A percentile compares a stretch with the other conserved stretches of the same genome.
Evolutionary conservation across 2,888 invertebrate genomes (phyloP).

Genomic region (Sabellastarte sp.): DNA sequence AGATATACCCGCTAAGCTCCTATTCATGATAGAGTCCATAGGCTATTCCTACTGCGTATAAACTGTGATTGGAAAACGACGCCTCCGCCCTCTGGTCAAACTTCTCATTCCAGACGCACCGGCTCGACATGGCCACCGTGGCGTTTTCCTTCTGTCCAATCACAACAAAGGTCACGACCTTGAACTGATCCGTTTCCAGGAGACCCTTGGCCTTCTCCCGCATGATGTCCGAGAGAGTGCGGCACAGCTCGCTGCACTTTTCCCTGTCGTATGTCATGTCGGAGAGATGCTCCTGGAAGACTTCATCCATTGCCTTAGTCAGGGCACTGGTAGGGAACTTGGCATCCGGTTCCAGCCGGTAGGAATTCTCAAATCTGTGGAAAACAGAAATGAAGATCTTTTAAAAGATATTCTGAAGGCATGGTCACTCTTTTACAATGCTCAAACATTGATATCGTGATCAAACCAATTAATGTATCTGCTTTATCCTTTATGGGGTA

Average conservation of each 20-base stretch:
- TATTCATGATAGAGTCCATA: constrained; percentile 44
- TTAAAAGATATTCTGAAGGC: no score
- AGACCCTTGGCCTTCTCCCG: constrained; percentile 41
- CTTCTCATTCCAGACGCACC: constrained; percentile 46
- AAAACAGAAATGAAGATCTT: no score
- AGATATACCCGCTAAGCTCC: no score
- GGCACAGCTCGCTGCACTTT: constrained; percentile 33
- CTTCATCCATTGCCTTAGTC: constrained; percentile 31
- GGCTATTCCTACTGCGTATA: constrained; percentile 43
- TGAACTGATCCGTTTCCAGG: constrained; percentile 36
- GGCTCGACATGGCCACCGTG: constrained; percentile 33
- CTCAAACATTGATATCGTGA: no score
- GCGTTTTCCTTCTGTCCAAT: constrained; percentile 36
- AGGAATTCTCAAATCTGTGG: constrained; percentile 42
- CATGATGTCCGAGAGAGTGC: constrained; percentile 37
- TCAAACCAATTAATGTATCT: no score
- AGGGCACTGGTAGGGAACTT: constrained; percentile 28
- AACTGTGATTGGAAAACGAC: constrained; percentile 31
- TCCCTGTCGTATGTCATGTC: constrained; percentile 36
- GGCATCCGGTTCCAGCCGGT: constrained; percentile 38
- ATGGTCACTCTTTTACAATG: no score
- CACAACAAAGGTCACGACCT: constrained; percentile 40
- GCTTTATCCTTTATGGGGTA: no score
- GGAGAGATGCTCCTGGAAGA: constrained; percentile 32
- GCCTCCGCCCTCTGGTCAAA: constrained; percentile 43